These are phyloP conservation scores for Pteronura brasiliensis DNA, from an alignment of 2,113 vertebrate species.

Conservation along the genomic window DNA sequence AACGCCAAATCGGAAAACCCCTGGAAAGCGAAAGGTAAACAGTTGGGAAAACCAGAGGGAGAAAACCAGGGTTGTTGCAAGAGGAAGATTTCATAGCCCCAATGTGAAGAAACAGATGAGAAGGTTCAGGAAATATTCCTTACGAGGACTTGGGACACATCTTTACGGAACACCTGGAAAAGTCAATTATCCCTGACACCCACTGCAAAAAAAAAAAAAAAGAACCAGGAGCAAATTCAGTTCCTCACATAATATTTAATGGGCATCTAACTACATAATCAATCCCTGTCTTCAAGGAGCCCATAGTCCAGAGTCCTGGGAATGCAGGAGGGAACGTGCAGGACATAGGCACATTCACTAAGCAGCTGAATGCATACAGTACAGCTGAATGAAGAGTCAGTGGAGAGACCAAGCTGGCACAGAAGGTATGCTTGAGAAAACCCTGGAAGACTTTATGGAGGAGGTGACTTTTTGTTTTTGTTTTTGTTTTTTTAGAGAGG, in stretches of 20 bases:
- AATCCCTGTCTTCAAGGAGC: background rate
- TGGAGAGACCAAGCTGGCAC: background rate
- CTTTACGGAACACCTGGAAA: background rate
- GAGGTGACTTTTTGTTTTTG: background rate
- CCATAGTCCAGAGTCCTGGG: background rate
- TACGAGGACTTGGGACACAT: background rate
- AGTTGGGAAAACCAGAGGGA: background rate
- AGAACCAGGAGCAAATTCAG: background rate
- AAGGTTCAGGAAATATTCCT: background rate
- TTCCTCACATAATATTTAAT: background rate
- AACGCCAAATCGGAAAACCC: background rate
- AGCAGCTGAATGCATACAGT: background rate
- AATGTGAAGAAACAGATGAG: background rate
- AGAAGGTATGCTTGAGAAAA: background rate
- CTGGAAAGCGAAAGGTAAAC: background rate
- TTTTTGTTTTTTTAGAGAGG: background rate
- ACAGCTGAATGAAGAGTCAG: background rate
- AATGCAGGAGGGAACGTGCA: background rate
- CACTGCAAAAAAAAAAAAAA: background rate
- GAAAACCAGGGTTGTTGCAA: background rate
- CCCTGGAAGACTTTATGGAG: background rate
- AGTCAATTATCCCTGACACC: background rate
- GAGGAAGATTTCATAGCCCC: background rate
- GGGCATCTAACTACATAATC: background rate
- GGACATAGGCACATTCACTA: background rate